Evolutionary conservation across 2,113 vertebrate genomes (phyloP), one percentile per base, ranked within the genome.

Genomic region (Tenebrosternarchus preto): DNA sequence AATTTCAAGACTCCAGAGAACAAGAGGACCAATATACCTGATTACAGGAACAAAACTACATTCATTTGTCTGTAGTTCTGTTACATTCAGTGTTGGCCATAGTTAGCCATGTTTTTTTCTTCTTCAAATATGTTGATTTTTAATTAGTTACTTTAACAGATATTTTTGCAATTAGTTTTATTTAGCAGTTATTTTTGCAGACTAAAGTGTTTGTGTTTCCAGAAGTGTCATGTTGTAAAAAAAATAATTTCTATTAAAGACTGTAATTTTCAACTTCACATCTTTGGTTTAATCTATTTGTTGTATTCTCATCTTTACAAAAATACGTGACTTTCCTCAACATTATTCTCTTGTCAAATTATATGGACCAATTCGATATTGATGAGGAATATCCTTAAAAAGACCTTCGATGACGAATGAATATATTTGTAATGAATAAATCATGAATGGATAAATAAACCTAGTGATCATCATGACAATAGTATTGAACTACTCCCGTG

Each of bases 1-100:
- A 85, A 43, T 80, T 84, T 74, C 75, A 83, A 76, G 77, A 85
- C 22, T 53, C 19, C 27, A 19, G 36, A 56, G 84, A 83, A 36
- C 73, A 83, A 73, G 81, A 80, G 68, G 78, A 83, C 12, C 22
- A 71, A 11, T 63, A 67, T 82, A 66, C 36, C 59, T 8, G 39
- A 59, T 24, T 25, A 24, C 2, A 57, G 24, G 3, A 60, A 60
- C 24, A 59, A 33, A 56, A 17, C 1, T 24, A 50, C 29, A 55
- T 55, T 64, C 7, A n/a, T 64, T 29, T 20, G 55, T 78, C 67
- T 77, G 25, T 33, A 60, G 31, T 22, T 0, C 27, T 55, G 2
- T 12, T 68, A 39, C 1, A 39, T 20, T 3, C 17, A 67, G 8
- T 64, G 15, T 2, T 31, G 27, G 63, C 16, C 16, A 29, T 8